phyloP scores from a whole-genome alignment of 2,113 vertebrate species.

The Sinocyclocheilus anophthalmus region DNA sequence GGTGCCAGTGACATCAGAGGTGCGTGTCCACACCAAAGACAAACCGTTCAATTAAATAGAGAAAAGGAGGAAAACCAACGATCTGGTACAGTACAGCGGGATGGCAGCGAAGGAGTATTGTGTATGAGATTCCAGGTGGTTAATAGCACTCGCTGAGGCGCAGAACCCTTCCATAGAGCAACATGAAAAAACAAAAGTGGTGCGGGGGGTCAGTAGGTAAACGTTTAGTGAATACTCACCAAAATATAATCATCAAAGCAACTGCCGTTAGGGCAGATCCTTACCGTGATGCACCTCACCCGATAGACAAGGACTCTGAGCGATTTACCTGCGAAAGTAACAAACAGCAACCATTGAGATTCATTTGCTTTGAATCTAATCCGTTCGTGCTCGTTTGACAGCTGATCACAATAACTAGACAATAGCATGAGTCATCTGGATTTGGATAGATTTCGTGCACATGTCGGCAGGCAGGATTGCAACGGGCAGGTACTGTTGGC shows the following conservation, averaged over 20 bases:
- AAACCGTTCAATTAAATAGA: neutral
- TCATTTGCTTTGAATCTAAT: neutral
- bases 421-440: slow-evolving; percentile 13
- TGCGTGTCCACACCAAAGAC: neutral
- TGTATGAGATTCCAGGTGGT: slow-evolving; percentile 24
- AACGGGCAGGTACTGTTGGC: too few species aligned
- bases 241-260: slow-evolving; percentile 38
- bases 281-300: neutral
- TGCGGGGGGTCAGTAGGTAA: slow-evolving; percentile 36
- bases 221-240: slow-evolving; percentile 16
- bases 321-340: neutral
- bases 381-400: neutral
- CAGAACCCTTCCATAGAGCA: slow-evolving; percentile 53
- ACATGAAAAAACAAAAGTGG: too few species aligned
- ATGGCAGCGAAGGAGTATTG: neutral
- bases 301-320: neutral
- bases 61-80: neutral
- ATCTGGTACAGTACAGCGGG: neutral
- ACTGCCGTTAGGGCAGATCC: neutral
- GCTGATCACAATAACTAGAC: slow-evolving; percentile 25
- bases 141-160: slow-evolving; percentile 48
- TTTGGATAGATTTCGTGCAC: neutral
- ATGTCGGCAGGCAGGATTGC: too few species aligned
- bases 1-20: neutral
- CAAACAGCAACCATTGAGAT: neutral